Evolutionary conservation across 2,797 vertebrate species (phyloP), one percentile per base, ranked within the genome.

Genomic region (Scarus forsteni): DNA sequence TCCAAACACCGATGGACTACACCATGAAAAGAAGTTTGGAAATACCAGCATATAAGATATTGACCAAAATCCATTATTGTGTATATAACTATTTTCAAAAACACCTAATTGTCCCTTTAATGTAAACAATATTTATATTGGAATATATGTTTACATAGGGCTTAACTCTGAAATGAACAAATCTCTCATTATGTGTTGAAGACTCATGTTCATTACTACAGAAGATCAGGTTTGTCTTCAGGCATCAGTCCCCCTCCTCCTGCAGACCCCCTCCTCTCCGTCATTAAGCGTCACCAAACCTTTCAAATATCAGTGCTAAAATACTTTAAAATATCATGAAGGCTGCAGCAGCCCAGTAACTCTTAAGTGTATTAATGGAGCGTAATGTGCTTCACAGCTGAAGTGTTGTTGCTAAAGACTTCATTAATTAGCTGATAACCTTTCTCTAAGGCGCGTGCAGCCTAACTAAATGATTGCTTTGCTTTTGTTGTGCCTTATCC

Each of bases 401-500:
- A 86, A 69, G 45, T 60, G 43, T 64, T 71, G 71, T 58, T 79
- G 60, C 49, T 83, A 70, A 83, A 85, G 73, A 67, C 42, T 88
- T 71, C 69, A 85, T 90, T 86, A 81, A 89, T 92, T 85, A 86
- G 56, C 73, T 71, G 75, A 79, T 82, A 86, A 83, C 87, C 87
- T 92, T 88, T 86, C 77, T 70, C 69, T 61, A 70, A 80, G 55
- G 61, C 27, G 61, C 27, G 15, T 39, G 46, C 46, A 83, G 69
- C 61, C 75, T 73, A 81, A 79, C 75, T 84, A 63, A 80, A 83
- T 81, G 77, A 89, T 79, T 76, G 81, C 63, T 85, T 75, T 85
- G 73, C 85, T 81, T 61, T 90, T 88, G 81, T 87, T 79, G 74
- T 75, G 43, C 76, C 79, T 80, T 83, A 87, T 82, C 78, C 81